Conservation (phyloP, 1,140 invertebrate genomes). For the Tyrophagus putrescentiae region DNA sequence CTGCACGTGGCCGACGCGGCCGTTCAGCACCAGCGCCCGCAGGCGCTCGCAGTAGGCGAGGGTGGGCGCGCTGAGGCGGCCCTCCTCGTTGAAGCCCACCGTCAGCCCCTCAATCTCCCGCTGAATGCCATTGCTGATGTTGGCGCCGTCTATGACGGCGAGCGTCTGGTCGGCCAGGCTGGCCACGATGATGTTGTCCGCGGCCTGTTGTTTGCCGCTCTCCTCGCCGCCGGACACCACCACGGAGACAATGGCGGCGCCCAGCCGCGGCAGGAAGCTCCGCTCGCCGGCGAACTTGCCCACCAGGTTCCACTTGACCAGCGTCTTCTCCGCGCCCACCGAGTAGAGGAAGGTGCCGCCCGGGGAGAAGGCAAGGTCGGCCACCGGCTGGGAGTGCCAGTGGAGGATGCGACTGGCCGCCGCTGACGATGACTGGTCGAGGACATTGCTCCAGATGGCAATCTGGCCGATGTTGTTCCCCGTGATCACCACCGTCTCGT, state of each 20-base stretch:
- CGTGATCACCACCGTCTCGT: slow-evolving; percentile 46
- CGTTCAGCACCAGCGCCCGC: slow-evolving; percentile 54
- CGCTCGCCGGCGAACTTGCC: slow-evolving; percentile 33
- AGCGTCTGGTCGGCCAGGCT: slow-evolving; percentile 51
- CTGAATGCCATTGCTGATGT: slow-evolving; percentile 11
- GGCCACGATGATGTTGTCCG: slow-evolving; percentile 47
- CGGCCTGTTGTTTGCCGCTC: too few species aligned
- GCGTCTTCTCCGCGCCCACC: slow-evolving; percentile 57
- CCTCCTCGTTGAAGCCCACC: neutral
- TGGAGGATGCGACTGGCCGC: slow-evolving; percentile 46
- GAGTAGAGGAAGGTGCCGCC: slow-evolving; percentile 54
- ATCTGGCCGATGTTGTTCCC: slow-evolving; percentile 53
- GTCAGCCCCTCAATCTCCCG: slow-evolving; percentile 10
- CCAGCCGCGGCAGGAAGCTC: slow-evolving; percentile 54
- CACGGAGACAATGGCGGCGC: slow-evolving; percentile 51
- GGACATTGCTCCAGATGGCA: slow-evolving; percentile 44
- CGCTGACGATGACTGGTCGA: slow-evolving; percentile 32
- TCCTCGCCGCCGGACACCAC: too few species aligned
- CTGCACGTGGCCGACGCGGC: slow-evolving; percentile 58
- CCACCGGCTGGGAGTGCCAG: slow-evolving; percentile 62
- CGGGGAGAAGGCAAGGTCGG: slow-evolving; percentile 49
- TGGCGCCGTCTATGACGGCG: slow-evolving; percentile 21
- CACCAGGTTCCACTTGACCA: slow-evolving; percentile 59
- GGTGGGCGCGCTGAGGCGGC: slow-evolving; percentile 43
- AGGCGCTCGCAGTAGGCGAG: slow-evolving; percentile 49